Evolutionary conservation across 2,113 vertebrate species (phyloP).

Genomic region (Antechinus stuartii): DNA sequence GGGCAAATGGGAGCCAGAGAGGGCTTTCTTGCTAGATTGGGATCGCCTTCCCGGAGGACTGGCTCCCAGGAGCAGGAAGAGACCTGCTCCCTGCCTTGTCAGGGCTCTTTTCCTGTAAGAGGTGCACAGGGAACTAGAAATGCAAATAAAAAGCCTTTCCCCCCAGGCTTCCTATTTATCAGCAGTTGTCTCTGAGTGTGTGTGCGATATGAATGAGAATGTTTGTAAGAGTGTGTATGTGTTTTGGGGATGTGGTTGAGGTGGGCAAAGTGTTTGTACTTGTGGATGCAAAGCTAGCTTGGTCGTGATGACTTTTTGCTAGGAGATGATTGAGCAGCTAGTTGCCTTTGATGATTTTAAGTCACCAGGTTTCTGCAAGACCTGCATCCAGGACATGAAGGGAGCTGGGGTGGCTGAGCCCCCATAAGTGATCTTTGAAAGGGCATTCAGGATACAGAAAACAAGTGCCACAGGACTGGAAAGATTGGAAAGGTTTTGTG

Average conservation of each 20-base stretch:
- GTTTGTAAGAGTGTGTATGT: not conserved
- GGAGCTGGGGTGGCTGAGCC: not conserved
- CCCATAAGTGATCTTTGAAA: not conserved
- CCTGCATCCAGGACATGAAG: not conserved
- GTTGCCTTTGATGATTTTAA: not conserved
- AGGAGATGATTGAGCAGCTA: not conserved
- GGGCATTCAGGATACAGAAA: not conserved
- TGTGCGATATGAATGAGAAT: not conserved
- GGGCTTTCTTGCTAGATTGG: not conserved
- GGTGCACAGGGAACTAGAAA: conserved; percentile 72
- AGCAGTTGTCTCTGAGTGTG: not conserved
- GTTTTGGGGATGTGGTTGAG: not conserved
- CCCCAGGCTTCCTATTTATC: not conserved
- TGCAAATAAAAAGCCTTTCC: not conserved
- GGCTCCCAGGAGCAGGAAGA: not conserved
- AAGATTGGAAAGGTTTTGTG: not conserved
- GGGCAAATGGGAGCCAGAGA: not conserved
- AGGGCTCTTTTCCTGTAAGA: conserved; percentile 84
- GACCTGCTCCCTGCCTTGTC: conserved; percentile 46
- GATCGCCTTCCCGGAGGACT: accelerated
- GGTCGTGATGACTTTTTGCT: not conserved
- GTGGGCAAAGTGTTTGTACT: not conserved
- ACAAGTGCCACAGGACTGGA: not conserved
- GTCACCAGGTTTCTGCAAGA: not conserved
- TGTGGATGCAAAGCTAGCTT: not conserved